These are phyloP conservation scores for Danio rerio DNA, from an alignment of 2,113 vertebrate genomes.

Conservation along the genomic window DNA sequence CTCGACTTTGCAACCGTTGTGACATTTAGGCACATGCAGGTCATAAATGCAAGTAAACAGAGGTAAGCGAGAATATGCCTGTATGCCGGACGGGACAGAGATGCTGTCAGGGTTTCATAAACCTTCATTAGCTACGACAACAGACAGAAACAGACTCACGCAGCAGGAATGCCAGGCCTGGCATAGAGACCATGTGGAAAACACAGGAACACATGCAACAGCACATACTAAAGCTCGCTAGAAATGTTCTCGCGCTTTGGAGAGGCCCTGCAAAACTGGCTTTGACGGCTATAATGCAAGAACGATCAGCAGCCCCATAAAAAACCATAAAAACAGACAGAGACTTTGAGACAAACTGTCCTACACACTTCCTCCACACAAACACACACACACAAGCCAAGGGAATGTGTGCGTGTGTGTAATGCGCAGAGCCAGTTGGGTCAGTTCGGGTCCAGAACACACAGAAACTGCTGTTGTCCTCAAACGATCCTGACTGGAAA, in stretches of 20 bases:
- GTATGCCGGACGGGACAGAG: constrained; percentile 51
- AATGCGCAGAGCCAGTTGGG: constrained; percentile 70
- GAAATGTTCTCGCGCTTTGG: not conserved
- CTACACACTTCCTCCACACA: constrained; percentile 55
- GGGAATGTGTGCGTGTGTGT: constrained; percentile 65
- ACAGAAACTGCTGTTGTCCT: constrained; percentile 74
- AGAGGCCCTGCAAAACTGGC: not conserved
- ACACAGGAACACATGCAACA: constrained; percentile 43
- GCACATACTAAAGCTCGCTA: constrained; percentile 63
- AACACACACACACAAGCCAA: constrained; percentile 55
- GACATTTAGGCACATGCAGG: constrained; percentile 21
- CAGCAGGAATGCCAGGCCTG: constrained; percentile 76
- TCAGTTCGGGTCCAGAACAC: constrained; percentile 74
- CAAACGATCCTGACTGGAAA: constrained; percentile 64
- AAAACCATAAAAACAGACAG: constrained; percentile 60
- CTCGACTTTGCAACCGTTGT: constrained; percentile 16
- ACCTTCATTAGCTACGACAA: constrained; percentile 65
- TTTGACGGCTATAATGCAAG: constrained; percentile 56
- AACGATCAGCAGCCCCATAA: constrained; percentile 72
- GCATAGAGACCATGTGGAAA: constrained; percentile 71
- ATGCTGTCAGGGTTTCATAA: constrained; percentile 64
- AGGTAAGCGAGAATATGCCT: not conserved
- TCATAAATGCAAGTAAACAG: constrained; percentile 54
- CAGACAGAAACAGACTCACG: constrained; percentile 62
- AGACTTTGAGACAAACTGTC: constrained; percentile 39